Base-by-base conservation (phyloP, 1,140 invertebrate species). In the Drosophila sp. region DNA sequence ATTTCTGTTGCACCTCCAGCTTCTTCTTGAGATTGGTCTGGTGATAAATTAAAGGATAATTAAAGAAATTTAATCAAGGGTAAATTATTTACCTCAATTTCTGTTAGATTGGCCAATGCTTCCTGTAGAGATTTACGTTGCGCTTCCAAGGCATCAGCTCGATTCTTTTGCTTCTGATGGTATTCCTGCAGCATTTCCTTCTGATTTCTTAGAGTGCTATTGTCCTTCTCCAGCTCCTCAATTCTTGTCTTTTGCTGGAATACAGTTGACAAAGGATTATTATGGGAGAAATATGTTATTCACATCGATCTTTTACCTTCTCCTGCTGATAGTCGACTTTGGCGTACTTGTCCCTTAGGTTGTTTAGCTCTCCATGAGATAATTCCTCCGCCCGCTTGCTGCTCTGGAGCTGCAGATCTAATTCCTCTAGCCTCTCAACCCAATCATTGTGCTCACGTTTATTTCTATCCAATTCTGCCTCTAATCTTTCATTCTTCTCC, bases 1-100 rank as follows among this genome's bases (percentile, higher is more conserved):
- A 95, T 6, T 93, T 92, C 76, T 95, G 95, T 62, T 95, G 94
- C 5, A 94, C 92, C 55, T 96, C 95, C 8, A 96, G 81, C 57
- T 95, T 70, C 93, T 93, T 61, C 92, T 93, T 23, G 93, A 92
- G 74, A 40, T 73, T 80, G 0, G 62, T 60, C 90, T 92, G 57
- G 3, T 38, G 35, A 11, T 1, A 38, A 30, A 30, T 4, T 17
- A 64, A 72, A 55, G 7, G 0, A 66, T 44, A 17, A 4, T 7
- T 7, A 41, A 40, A 32, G 41, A 27, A 71, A 35, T 56, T 5
- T 10, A 11, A 38, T 1, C 10, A 38, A 0, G 8, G 35, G 11
- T 38, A 11, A 11, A 38, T 17, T 17, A 17, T 17, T 17, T 23
- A 91, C 90, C 80, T 92, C 91, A 32, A 60, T 90, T 23, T 91